Evolutionary conservation across 2,113 vertebrate species (phyloP).

Genomic region (Marcusenius ussheri): DNA sequence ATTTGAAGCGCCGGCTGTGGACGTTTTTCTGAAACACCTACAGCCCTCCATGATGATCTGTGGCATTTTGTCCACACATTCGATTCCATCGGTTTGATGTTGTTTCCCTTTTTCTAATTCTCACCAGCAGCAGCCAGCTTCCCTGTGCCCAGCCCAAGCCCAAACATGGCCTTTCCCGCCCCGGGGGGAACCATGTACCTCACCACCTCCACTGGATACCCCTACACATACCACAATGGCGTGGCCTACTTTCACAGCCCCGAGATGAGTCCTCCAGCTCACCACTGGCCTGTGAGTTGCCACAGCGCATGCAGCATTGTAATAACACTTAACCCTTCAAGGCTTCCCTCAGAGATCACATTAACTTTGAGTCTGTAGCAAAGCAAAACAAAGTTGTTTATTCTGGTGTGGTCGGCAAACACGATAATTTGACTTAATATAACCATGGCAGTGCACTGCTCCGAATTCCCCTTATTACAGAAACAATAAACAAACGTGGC

Average conservation of each 20-base stretch:
- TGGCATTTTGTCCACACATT: background rate
- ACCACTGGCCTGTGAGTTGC: conserved; percentile 71
- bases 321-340: background rate
- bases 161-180: conserved; percentile 3
- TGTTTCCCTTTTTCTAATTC: background rate
- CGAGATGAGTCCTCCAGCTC: conserved; percentile 50
- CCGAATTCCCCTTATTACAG: background rate
- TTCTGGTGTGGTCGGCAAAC: background rate
- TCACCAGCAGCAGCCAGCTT: conserved; percentile 9
- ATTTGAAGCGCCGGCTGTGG: background rate
- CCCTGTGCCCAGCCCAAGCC: conserved; percentile 39
- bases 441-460: background rate
- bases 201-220: conserved; percentile 72
- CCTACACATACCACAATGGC: conserved; percentile 77
- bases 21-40: background rate
- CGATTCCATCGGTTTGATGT: background rate
- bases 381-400: background rate
- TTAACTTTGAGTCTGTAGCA: background rate
- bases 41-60: background rate
- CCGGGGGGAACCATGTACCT: conserved; percentile 58
- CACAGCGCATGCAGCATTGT: background rate
- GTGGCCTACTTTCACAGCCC: conserved; percentile 76
- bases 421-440: background rate
- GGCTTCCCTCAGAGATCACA: background rate
- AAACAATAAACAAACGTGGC: background rate